Evolutionary conservation across 23 tunicate genomes (phyloP).

Genomic region (Aplidium turbinatum): DNA sequence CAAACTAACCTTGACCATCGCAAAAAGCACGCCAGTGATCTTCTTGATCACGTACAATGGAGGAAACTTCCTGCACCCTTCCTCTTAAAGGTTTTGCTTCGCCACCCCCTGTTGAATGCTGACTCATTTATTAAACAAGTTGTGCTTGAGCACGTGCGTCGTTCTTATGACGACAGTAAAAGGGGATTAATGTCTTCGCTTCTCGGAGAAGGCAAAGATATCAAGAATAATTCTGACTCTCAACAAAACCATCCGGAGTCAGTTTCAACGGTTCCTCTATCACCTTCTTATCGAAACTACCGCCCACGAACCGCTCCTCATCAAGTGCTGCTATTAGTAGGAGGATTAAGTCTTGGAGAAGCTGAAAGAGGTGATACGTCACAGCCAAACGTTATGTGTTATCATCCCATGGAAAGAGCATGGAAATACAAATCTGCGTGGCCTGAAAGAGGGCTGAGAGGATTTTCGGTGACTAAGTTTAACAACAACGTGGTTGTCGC

Average conservation of each 20-base stretch:
- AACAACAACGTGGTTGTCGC: slow-evolving; percentile 62
- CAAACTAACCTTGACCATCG: slow-evolving; percentile 29
- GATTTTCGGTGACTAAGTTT: slow-evolving; percentile 68
- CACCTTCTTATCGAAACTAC: slow-evolving; percentile 13
- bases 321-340: slow-evolving; percentile 59
- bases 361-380: slow-evolving; percentile 77
- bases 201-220: not conserved
- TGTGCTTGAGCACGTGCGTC: slow-evolving; percentile 48
- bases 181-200: too few species aligned
- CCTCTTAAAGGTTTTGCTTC: slow-evolving; percentile 46
- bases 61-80: slow-evolving; percentile 40
- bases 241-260: not conserved
- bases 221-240: too few species aligned
- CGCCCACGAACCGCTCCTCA: slow-evolving; percentile 22
- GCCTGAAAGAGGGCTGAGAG: slow-evolving; percentile 85
- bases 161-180: slow-evolving; percentile 28
- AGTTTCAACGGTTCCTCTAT: not conserved
- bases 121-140: slow-evolving; percentile 30
- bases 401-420: slow-evolving; percentile 33
- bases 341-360: slow-evolving; percentile 73
- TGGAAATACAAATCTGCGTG: slow-evolving; percentile 57
- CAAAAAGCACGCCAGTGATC: slow-evolving; percentile 26
- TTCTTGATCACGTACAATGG: slow-evolving; percentile 40
- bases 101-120: slow-evolving; percentile 23
- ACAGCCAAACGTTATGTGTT: slow-evolving; percentile 80